Evolutionary conservation across 1,140 invertebrate species (phyloP), one percentile per base, ranked within the genome.

Genomic region (Druon quercuslanigerum): DNA sequence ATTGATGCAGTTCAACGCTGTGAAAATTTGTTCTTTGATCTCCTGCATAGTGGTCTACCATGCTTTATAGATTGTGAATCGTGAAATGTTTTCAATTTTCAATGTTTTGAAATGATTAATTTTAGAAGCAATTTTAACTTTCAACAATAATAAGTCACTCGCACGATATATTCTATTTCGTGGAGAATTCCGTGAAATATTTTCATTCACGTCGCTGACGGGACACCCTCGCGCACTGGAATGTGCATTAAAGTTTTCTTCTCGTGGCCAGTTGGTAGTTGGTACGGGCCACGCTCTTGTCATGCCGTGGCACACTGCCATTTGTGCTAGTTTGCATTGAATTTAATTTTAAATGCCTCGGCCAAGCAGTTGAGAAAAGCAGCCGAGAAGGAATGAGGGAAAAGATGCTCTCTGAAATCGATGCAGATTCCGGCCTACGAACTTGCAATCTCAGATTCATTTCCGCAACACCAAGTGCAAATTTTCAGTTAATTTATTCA

Each of bases 271-370:
- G 79, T 77, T 83, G 79, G 72, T 79, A 85, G 70, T 78, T 71
- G 76, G 76, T 60, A 72, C 73, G 66, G 79, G 73, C 71, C 73
- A 52, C 77, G 66, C 74, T 78, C 73, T 79, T 82, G 78, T 20
- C 60, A 79, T 74, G 74, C 71, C 80, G 80, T 85, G 87, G 88
- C 88, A 88, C 75, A 56, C 50, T 88, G 88, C 88, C 87, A 89
- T 87, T 87, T 87, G 88, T 88, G 87, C 87, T 84, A 89, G 85
- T 88, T 89, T 88, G 85, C 87, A 84, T 84, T 85, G 83, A 87
- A 88, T 89, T 89, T 88, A 89, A 89, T 89, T 89, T 88, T 87
- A 88, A 89, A 88, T 88, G 82, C 82, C 83, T 81, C 79, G 79
- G 80, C 72, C 74, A 78, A 78, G 78, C 54, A 73, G 77, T 66